Percentiles rank a stretch among this genome's conserved stretches.
phyloP scores from a whole-genome alignment of 1,140 invertebrate genomes.

The Apis florea region DNA sequence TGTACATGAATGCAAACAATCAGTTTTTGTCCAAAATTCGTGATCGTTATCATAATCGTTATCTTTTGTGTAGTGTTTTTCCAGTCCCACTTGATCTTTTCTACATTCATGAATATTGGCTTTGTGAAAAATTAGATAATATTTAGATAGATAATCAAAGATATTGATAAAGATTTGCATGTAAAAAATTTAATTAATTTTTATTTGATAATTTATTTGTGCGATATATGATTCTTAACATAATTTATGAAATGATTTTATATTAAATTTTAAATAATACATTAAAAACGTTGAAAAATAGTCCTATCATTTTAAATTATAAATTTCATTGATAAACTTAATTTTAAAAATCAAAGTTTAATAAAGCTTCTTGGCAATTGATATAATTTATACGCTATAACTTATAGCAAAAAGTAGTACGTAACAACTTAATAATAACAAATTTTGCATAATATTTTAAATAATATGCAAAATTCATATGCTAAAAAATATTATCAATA shows the following conservation, averaged over 20 bases:
- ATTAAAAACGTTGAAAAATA: not conserved
- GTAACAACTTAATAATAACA: no score
- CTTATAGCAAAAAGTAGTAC: no score
- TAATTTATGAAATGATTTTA: no score
- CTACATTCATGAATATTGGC: conserved; percentile 65
- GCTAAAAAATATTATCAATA: no score
- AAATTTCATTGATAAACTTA: not conserved
- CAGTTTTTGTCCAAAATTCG: conserved; percentile 37
- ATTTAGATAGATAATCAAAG: conserved; percentile 69
- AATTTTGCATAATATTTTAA: no score
- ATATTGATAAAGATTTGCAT: conserved; percentile 65
- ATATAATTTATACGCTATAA: no score
- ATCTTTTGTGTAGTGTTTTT: conserved; percentile 25
- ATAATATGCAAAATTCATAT: not conserved
- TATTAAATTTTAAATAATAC: not conserved
- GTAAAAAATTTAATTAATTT: conserved; percentile 45
- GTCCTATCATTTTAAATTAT: not conserved
- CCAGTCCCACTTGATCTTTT: conserved; percentile 69
- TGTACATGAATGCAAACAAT: conserved; percentile 47
- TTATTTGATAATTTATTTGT: not conserved
- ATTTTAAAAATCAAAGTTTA: no score
- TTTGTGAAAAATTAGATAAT: conserved; percentile 53
- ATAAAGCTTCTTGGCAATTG: no score
- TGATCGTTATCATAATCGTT: conserved; percentile 48
- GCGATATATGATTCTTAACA: no score